Evolutionary conservation across 2,113 vertebrate species (phyloP).

Genomic region (Thalassoma bifasciatum): DNA sequence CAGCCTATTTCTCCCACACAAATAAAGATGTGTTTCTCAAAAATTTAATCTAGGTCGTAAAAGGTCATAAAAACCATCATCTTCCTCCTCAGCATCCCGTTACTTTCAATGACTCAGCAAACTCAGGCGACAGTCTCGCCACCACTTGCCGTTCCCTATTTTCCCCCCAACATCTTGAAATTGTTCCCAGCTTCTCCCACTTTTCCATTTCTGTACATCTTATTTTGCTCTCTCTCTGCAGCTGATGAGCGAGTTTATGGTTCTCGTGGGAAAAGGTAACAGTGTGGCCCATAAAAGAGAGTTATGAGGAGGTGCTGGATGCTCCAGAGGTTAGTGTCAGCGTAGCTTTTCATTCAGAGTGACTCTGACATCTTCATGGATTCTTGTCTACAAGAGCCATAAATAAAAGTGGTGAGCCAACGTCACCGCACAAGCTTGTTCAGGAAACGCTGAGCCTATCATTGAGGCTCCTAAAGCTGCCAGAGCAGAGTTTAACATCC

Average conservation of each 20-base stretch:
- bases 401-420: slow-evolving; percentile 60
- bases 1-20: too few species aligned
- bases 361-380: slow-evolving; percentile 75
- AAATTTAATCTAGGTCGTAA: neutral
- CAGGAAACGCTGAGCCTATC: slow-evolving; percentile 34
- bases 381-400: slow-evolving; percentile 43
- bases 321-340: slow-evolving; percentile 73
- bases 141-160: neutral
- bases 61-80: slow-evolving; percentile 5
- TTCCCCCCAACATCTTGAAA: slow-evolving; percentile 28
- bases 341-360: slow-evolving; percentile 72
- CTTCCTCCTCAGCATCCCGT: neutral
- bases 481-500: slow-evolving; percentile 31
- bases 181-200: slow-evolving; percentile 6
- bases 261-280: slow-evolving; percentile 79
- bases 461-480: slow-evolving; percentile 12
- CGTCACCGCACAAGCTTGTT: slow-evolving; percentile 29
- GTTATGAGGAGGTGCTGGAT: slow-evolving; percentile 75
- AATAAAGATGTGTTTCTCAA: neutral
- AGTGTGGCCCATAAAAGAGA: slow-evolving; percentile 77
- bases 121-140: slow-evolving; percentile 1
- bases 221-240: slow-evolving; percentile 8
- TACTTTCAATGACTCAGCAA: slow-evolving; percentile 32
- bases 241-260: slow-evolving; percentile 37
- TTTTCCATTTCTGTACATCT: slow-evolving; percentile 4